Conservation (phyloP, 64 coral and sea anemone genomes). For the Stichodactyla mertensii region DNA sequence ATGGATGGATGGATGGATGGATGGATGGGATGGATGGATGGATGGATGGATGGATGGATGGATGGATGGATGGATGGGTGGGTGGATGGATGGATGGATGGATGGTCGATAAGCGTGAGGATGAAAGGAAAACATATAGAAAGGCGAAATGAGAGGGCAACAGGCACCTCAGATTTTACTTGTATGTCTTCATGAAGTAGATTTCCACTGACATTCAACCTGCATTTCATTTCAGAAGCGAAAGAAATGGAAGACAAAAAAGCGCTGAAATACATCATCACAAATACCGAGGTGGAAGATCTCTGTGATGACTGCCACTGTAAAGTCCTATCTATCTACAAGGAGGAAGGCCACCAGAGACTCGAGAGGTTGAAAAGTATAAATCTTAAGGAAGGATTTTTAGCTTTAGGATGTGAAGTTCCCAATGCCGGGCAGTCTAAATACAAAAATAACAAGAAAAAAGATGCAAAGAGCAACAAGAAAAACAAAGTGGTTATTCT, state of each 20-base stretch:
- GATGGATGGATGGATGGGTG: too few species aligned
- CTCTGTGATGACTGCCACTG: conserved; percentile 44
- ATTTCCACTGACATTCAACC: too few species aligned
- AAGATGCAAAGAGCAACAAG: neutral
- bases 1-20: too few species aligned
- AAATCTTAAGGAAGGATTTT: neutral
- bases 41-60: too few species aligned
- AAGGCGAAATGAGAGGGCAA: too few species aligned
- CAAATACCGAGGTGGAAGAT: conserved; percentile 37
- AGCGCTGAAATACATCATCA: conserved; percentile 30
- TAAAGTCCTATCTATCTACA: conserved; percentile 37
- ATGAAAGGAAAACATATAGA: too few species aligned
- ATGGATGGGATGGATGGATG: too few species aligned
- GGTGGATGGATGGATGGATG: too few species aligned
- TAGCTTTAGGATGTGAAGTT: too few species aligned
- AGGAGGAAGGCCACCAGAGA: conserved; percentile 42
- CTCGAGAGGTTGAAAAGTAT: neutral
- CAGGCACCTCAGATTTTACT: too few species aligned
- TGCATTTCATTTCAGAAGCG: neutral
- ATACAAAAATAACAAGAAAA: neutral
- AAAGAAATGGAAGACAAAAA: conserved; percentile 4
- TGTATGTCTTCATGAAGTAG: too few species aligned
- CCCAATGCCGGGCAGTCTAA: neutral
- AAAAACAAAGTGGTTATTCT: neutral
- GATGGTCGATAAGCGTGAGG: too few species aligned